These are phyloP conservation scores for Podarcis siculus DNA, from an alignment of 2,797 vertebrate species.

Conservation along the genomic window DNA sequence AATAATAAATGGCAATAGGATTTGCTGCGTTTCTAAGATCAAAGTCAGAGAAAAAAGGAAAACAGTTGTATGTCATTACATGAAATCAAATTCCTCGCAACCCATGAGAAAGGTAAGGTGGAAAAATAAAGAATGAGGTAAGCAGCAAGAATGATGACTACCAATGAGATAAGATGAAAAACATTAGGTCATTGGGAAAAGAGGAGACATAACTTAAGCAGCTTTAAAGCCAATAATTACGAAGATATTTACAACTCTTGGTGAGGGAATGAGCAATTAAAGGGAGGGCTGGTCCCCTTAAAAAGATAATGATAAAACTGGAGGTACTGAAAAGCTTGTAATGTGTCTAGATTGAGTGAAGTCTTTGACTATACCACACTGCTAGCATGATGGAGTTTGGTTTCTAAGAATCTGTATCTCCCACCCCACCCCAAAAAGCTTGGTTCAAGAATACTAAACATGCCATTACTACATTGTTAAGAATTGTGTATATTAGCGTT, in stretches of 20 bases:
- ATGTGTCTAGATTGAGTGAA: neutral
- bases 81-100: constrained; percentile 9
- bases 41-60: neutral
- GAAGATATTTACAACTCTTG: neutral
- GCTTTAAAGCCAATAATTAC: neutral
- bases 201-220: neutral
- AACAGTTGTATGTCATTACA: neutral
- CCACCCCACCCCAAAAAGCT: too few species aligned
- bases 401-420: neutral
- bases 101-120: neutral
- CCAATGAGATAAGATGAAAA: neutral
- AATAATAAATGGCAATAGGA: neutral
- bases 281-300: neutral
- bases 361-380: neutral
- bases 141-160: neutral
- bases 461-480: too few species aligned
- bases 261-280: neutral
- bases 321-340: neutral
- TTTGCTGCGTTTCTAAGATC: neutral
- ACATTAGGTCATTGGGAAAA: neutral
- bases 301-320: neutral
- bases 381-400: neutral
- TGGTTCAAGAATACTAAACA: neutral
- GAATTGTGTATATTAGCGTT: neutral
- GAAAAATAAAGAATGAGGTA: neutral